Evolutionary conservation across 92 coral and sea anemone genomes (phyloP), one percentile per base, ranked within the genome.

Genomic region (Epizoanthus illoricatus): DNA sequence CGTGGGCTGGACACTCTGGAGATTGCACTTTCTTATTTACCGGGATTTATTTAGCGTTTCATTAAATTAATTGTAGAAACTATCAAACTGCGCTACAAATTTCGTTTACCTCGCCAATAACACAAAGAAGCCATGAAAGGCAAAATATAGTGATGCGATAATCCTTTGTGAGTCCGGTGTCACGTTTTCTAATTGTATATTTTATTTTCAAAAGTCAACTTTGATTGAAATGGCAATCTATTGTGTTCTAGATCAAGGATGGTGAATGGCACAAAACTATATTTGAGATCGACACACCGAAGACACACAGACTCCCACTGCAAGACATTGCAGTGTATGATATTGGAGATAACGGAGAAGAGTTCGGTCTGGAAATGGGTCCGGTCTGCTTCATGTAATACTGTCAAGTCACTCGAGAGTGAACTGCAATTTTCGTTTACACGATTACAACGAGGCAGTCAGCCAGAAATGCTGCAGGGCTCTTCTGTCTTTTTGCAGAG

Each of bases 341-440:
- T 45, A 84, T 81, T 10, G 92, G 90, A 24, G 92, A 85, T 28
- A 52, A 54, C n/a, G 86, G 54, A 59, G 94, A 86, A 76, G 92
- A 91, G 55, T 91, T 91, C 73, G 94, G 94, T 78, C 85, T 91
- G 64, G 92, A 91, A 80, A 85, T 88, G 61, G 89, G 94, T 73
- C 90, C 94, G 5, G 94, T 86, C 74, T 91, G 94, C 83, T 91
- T 91, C 85, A 83, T 91, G 87, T 91, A 62, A 85, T 75, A 80
- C 2, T 42, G 64, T 24, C 58, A 28, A 49, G 52, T 58, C 54
- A 58, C 66, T 68, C 43, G 4, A 75, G 10, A 39, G 55, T 58
- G 54, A 75, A 75, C 81, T 40, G 49, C 58, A n/a, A 39, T 7
- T 75, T 13, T 7, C 15, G 47, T 54, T 69, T 57, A 6, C 47